phyloP scores from a whole-genome alignment of 2,797 vertebrate species.

The Acestrorhynchus altus region DNA sequence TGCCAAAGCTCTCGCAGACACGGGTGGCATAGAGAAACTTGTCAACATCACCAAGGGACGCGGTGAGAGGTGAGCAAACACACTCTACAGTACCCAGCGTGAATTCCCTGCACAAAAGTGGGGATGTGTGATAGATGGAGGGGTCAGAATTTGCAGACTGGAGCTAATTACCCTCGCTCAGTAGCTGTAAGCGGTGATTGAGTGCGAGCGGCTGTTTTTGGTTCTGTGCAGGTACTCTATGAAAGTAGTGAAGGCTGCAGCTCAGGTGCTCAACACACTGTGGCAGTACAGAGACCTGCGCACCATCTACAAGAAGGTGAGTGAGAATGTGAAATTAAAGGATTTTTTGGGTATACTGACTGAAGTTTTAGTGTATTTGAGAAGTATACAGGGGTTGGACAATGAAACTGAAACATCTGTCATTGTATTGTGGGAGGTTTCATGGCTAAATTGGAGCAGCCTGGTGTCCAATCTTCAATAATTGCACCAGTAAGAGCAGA shows the following conservation, averaged over 20 bases:
- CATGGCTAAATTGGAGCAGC: too few relatives aligned
- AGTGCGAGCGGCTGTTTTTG: neutral
- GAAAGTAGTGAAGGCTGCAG: conserved; percentile 97
- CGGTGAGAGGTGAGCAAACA: conserved; percentile 85
- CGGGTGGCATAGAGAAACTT: conserved; percentile 95
- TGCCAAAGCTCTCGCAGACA: conserved; percentile 94
- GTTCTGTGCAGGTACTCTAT: conserved; percentile 85
- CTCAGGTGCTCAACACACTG: conserved; percentile 95
- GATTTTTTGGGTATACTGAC: too few relatives aligned
- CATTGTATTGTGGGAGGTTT: too few relatives aligned
- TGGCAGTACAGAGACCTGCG: conserved; percentile 98
- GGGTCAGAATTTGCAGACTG: neutral
- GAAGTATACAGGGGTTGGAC: too few relatives aligned
- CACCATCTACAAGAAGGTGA: conserved; percentile 98
- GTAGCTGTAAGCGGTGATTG: conserved; percentile 2
- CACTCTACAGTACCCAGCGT: neutral
- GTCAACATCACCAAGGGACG: conserved; percentile 96
- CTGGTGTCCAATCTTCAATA: too few relatives aligned
- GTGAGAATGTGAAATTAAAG: neutral
- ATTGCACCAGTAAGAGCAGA: too few relatives aligned
- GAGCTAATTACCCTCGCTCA: conserved; percentile 7
- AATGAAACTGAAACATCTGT: too few relatives aligned
- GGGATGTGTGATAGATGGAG: neutral
- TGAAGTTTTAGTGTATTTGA: too few relatives aligned
- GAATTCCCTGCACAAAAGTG: neutral